Evolutionary conservation across 2,888 invertebrate genomes (phyloP).

Genomic region (Melipona bicolor): DNA sequence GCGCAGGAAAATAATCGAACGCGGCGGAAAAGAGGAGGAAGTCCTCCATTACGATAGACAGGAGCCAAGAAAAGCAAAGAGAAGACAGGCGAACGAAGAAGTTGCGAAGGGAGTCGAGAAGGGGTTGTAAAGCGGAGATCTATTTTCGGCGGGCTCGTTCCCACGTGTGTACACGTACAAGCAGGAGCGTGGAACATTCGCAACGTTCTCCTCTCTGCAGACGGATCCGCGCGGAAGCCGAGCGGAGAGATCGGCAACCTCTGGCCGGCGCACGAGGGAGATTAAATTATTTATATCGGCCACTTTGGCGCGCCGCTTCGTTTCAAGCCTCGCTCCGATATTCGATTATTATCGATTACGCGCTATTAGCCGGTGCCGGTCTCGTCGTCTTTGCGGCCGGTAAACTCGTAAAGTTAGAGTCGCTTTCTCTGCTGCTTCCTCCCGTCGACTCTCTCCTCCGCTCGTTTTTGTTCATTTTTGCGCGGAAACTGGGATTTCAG

Average conservation of each 20-base stretch:
- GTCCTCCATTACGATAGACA: neutral
- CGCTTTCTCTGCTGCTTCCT: neutral
- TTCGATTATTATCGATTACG: conserved; percentile 75
- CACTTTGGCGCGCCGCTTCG: conserved; percentile 66
- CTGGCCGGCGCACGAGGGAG: conserved; percentile 52
- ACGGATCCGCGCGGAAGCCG: conserved; percentile 38
- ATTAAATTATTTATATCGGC: conserved; percentile 74
- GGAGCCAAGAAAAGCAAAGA: conserved; percentile 6
- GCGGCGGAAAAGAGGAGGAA: neutral
- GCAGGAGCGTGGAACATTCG: conserved; percentile 43
- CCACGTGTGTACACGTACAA: conserved; percentile 49
- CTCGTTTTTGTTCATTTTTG: neutral
- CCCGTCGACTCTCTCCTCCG: neutral
- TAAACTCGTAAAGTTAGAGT: conserved; percentile 28
- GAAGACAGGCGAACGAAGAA: neutral
- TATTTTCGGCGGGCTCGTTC: conserved; percentile 65
- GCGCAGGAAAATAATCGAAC: neutral
- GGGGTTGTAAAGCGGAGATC: conserved; percentile 40
- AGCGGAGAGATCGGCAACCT: conserved; percentile 66
- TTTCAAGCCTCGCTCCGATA: conserved; percentile 56
- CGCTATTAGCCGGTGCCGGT: conserved; percentile 61
- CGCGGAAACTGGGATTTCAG: neutral
- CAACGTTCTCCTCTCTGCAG: conserved; percentile 45
- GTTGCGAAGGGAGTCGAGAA: neutral
- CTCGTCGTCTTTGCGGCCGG: conserved; percentile 36